These are phyloP conservation scores for Habroteleia sp. DNA, from an alignment of 2,888 invertebrate species.

Conservation along the genomic window DNA sequence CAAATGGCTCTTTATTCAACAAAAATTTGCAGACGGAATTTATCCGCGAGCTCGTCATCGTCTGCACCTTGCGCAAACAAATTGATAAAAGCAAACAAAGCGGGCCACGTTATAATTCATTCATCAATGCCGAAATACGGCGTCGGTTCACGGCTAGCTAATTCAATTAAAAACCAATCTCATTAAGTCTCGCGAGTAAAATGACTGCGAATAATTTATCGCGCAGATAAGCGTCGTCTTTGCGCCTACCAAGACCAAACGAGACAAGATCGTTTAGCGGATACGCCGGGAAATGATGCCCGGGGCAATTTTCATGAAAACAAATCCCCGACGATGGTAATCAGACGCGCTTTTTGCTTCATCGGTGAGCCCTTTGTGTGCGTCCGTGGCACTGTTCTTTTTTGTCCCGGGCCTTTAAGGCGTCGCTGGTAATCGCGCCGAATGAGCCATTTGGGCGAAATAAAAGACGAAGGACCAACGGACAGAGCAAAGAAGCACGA, in stretches of 20 bases:
- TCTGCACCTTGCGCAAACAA: not conserved
- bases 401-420: constrained; percentile 15
- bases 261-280: constrained; percentile 21
- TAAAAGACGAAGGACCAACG: constrained; percentile 9
- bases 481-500: not conserved
- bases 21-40: constrained; percentile 8
- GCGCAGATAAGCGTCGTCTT: constrained; percentile 1
- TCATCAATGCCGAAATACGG: constrained; percentile 11
- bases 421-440: constrained; percentile 31
- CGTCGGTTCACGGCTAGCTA: constrained; percentile 1
- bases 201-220: constrained; percentile 9
- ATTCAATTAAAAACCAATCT: constrained; percentile 18
- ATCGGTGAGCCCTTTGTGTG: constrained; percentile 30
- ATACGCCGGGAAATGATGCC: constrained; percentile 25
- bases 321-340: constrained; percentile 40
- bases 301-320: constrained; percentile 40
- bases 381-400: not conserved
- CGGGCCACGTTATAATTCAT: constrained; percentile 3
- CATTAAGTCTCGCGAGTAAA: constrained; percentile 1
- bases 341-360: constrained; percentile 40
- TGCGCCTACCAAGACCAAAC: constrained; percentile 7
- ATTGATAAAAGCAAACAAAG: constrained; percentile 13
- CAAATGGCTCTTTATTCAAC: constrained; percentile 21
- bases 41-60: constrained; percentile 4
- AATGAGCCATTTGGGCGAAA: constrained; percentile 28